phyloP scores from a whole-genome alignment of 2,113 vertebrate species.

The Macquaria australasica region DNA sequence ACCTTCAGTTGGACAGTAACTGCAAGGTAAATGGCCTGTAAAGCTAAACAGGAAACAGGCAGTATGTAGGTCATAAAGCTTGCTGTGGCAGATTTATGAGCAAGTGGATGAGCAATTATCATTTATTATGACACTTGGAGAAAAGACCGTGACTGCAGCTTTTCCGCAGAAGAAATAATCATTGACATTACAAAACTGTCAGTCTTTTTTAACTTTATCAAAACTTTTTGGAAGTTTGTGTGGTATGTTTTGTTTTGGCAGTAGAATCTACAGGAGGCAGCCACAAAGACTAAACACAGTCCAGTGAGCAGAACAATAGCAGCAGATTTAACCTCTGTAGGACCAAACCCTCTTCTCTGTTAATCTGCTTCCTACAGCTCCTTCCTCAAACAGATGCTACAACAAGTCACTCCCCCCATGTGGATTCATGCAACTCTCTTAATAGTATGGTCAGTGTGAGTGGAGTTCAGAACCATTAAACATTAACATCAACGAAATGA shows the following conservation, averaged over 20 bases:
- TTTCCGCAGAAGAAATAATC: conserved; percentile 34
- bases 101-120: conserved; percentile 32
- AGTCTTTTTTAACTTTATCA: neutral
- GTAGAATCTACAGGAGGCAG: conserved; percentile 56
- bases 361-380: conserved; percentile 85
- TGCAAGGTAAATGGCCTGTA: conserved; percentile 37
- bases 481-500: neutral
- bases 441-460: conserved; percentile 23
- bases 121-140: conserved; percentile 6
- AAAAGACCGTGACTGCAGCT: conserved; percentile 17
- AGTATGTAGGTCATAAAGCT: conserved; percentile 33
- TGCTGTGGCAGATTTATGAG: conserved; percentile 34
- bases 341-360: conserved; percentile 69
- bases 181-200: conserved; percentile 19
- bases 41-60: conserved; percentile 52
- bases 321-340: conserved; percentile 71
- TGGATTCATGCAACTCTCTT: conserved; percentile 33
- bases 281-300: conserved; percentile 62
- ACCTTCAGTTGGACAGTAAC: conserved; percentile 50
- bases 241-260: conserved; percentile 38
- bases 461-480: conserved; percentile 20
- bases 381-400: conserved; percentile 74
- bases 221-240: conserved; percentile 1
- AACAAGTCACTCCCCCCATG: conserved; percentile 39
- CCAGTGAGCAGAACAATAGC: conserved; percentile 77